A percentile compares a stretch with the other conserved stretches of the same genome.
Conservation (phyloP, 2,797 vertebrate species). For the Anisognathus igniventris region DNA sequence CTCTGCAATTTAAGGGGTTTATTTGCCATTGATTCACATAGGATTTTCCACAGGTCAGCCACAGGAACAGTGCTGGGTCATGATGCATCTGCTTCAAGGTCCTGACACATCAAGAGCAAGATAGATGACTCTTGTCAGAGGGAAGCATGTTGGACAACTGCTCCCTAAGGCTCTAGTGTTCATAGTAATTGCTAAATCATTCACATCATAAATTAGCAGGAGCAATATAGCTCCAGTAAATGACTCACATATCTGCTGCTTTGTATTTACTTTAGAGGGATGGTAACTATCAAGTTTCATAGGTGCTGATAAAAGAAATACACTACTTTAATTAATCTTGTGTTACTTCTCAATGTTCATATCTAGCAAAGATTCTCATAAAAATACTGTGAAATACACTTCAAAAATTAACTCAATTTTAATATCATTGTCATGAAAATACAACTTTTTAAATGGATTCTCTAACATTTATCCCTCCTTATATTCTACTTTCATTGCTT, state of each 20-base stretch:
- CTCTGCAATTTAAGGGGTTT: conserved; percentile 21
- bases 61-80: conserved; percentile 22
- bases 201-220: conserved; percentile 26
- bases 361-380: background rate
- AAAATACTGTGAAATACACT: background rate
- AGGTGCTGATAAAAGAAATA: background rate
- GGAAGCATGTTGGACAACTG: conserved; percentile 37
- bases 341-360: background rate
- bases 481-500: background rate
- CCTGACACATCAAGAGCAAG: conserved; percentile 22
- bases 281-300: background rate
- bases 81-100: background rate
- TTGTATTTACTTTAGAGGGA: background rate
- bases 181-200: conserved; percentile 49
- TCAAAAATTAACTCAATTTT: background rate
- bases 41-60: conserved; percentile 8
- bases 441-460: background rate
- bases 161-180: conserved; percentile 28
- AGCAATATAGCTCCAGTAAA: conserved; percentile 8
- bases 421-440: background rate
- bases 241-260: background rate
- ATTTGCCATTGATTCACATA: background rate
- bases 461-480: background rate
- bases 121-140: background rate
- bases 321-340: background rate